These are phyloP conservation scores for Stichodactyla helianthus DNA, from an alignment of 64 coral and sea anemone species.

Conservation along the genomic window DNA sequence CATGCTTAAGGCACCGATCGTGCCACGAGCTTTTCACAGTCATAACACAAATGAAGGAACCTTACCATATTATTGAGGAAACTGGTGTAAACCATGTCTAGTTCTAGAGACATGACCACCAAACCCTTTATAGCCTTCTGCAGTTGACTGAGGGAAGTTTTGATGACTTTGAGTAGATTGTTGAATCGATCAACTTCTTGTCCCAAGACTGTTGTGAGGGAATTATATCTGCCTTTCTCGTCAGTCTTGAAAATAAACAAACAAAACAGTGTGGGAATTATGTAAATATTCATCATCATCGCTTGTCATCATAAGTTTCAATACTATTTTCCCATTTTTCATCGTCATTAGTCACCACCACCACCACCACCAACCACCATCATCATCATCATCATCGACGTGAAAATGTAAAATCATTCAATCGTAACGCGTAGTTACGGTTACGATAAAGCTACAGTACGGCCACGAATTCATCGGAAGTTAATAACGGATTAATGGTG, in stretches of 20 bases:
- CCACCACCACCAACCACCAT: no score
- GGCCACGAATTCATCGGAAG: no score
- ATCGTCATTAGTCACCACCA: not conserved
- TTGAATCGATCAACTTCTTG: slow-evolving; percentile 98
- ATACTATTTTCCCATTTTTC: not conserved
- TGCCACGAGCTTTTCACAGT: no score
- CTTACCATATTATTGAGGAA: slow-evolving; percentile 92
- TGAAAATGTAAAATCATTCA: no score
- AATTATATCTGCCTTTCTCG: slow-evolving; percentile 87
- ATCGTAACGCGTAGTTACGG: no score
- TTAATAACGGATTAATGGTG: no score
- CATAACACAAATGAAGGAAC: not conserved
- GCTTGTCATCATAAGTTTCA: not conserved
- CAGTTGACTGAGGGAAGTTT: slow-evolving; percentile 83
- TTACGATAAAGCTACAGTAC: no score
- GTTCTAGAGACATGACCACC: slow-evolving; percentile 96
- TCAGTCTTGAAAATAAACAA: slow-evolving; percentile 58
- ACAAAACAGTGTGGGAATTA: not conserved
- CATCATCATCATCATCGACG: no score
- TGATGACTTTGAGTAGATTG: slow-evolving; percentile 88
- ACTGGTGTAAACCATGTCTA: slow-evolving; percentile 98
- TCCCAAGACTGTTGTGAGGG: slow-evolving; percentile 88
- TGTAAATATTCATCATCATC: not conserved
- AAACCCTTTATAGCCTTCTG: slow-evolving; percentile 99
- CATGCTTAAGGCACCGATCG: not conserved